Evolutionary conservation across 2,888 invertebrate species (phyloP), one percentile per base, ranked within the genome.

Genomic region (Geotrupes spiniger): DNA sequence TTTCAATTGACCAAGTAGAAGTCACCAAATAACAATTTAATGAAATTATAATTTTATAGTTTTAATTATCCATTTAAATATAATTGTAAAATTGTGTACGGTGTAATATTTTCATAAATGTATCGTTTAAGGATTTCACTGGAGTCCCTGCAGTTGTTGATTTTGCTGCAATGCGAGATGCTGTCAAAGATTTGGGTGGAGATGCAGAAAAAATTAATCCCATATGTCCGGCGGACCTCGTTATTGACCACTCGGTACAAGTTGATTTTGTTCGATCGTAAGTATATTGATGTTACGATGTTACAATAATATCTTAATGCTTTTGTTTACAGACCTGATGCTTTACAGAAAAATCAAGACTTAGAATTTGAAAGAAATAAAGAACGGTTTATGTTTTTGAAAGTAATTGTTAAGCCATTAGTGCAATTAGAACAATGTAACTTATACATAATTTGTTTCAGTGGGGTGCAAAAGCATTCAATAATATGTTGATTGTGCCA

Each of bases 131-230:
- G 89, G 92, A 93, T 70, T 83, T 92, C 56, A 99, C 97, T 9
- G 98, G 98, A 2, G 97, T 99, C 0, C 98, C 98, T 1, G 97
- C 96, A 0, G 94, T 99, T 15, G 98, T 99, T 0, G 98, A 99
- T 74, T 94, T 99, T 76, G 98, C 98, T 9, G 95, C 96, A 1
- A 98, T 99, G 98, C 79, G 98, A 49, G 96, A 97, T 73, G 95
- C 96, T 0, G 92, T 99, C 0, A 82, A 87, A 59, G 75, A 78
- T 14, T 76, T 98, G 2, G 89, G 89, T 0, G 96, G 95, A 0
- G 81, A 97, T 75, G 90, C 96, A 0, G 81, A 92, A 60, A 89
- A 87, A 71, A 97, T 99, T 64, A 98, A 99, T 76, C 98, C 98
- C 0, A 85, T 92, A 48, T 98, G 97, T 65, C 97, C 98, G 0